Conservation (phyloP, 2,113 vertebrate species). For the Stegostoma tigrinum region DNA sequence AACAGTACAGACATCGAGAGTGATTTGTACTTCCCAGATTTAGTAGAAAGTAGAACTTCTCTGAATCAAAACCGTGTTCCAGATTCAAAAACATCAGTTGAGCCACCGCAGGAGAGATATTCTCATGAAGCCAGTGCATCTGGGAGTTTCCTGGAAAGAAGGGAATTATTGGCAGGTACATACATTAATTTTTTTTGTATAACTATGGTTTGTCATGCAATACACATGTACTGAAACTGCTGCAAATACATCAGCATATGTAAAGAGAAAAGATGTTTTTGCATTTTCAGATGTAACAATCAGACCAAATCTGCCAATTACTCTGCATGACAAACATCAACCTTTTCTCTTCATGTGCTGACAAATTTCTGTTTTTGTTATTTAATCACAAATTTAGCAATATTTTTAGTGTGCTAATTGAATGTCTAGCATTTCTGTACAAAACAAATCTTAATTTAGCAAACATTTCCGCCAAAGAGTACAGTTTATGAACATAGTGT, state of each 20-base stretch:
- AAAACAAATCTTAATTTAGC: background rate
- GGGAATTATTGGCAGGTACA: constrained; percentile 28
- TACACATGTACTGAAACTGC: background rate
- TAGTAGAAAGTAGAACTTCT: background rate
- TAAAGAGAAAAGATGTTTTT: background rate
- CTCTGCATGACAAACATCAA: background rate
- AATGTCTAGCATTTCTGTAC: background rate
- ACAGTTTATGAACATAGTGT: background rate
- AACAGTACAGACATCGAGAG: background rate
- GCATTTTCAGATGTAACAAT: background rate
- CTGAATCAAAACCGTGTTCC: background rate
- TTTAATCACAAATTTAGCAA: background rate
- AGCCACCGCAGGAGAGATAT: background rate
- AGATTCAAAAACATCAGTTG: background rate
- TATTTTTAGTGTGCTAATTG: background rate
- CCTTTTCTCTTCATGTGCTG: background rate
- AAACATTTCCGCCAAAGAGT: background rate
- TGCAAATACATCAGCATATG: background rate
- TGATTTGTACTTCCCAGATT: background rate
- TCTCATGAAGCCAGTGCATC: background rate
- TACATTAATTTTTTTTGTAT: background rate
- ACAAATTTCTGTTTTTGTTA: background rate
- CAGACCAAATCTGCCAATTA: background rate
- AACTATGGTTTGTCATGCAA: background rate
- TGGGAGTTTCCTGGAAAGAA: background rate